These are phyloP conservation scores for Habropoda laboriosa DNA, from an alignment of 1,140 invertebrate genomes.

Conservation along the genomic window DNA sequence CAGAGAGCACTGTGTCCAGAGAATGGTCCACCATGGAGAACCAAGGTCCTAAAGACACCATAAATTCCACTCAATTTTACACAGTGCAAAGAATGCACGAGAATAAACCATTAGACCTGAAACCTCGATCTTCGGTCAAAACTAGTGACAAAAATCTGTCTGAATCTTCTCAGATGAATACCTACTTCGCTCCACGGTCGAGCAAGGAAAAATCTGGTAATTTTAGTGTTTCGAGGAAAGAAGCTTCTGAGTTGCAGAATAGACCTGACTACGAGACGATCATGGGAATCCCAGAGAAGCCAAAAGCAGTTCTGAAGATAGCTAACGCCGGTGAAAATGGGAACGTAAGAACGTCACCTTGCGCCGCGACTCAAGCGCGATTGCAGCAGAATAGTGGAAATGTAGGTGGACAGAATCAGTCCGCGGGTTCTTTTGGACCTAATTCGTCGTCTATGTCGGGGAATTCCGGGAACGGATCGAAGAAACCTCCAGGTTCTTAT, in stretches of 20 bases:
- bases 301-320: not conserved
- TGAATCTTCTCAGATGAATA: not conserved
- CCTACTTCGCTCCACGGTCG: not conserved
- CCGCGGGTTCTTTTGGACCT: not conserved
- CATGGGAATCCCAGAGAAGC: not conserved
- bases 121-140: no score
- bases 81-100: not conserved
- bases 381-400: not conserved
- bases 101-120: not conserved
- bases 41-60: no score
- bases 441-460: not conserved
- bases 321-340: fast-evolving
- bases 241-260: no score
- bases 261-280: not conserved
- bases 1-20: not conserved
- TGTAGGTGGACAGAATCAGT: fast-evolving
- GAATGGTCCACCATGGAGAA: not conserved
- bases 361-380: slow-evolving; percentile 1
- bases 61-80: no score
- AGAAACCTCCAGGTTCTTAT: not conserved
- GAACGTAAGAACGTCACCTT: not conserved
- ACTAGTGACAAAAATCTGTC: not conserved
- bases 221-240: no score
- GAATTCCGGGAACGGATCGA: not conserved
- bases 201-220: no score